These are phyloP conservation scores for Drosophila ogumai DNA, from an alignment of 1,140 invertebrate species.

Conservation along the genomic window DNA sequence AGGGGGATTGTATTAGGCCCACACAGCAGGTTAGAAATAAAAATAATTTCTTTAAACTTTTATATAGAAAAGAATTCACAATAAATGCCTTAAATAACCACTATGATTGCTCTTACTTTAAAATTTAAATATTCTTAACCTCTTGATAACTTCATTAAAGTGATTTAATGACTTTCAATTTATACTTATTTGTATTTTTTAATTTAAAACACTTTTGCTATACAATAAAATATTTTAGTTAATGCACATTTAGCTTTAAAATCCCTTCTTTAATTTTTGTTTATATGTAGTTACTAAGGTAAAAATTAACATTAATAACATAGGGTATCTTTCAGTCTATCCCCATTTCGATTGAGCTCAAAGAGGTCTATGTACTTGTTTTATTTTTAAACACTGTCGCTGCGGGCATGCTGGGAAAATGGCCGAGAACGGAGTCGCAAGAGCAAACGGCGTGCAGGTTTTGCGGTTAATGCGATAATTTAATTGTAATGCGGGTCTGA, in stretches of 20 bases:
- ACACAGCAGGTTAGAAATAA: neutral
- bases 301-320: too few species aligned
- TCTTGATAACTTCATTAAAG: too few species aligned
- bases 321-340: neutral
- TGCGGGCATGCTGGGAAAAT: slow-evolving; percentile 46
- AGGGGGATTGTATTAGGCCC: neutral
- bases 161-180: too few species aligned
- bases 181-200: too few species aligned
- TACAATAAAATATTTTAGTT: neutral
- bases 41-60: neutral
- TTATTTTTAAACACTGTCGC: slow-evolving; percentile 34
- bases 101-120: neutral
- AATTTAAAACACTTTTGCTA: too few species aligned
- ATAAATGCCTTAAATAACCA: neutral
- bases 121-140: neutral
- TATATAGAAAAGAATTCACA: neutral
- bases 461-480: slow-evolving; percentile 82
- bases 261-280: neutral
- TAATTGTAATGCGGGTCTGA: slow-evolving; percentile 79
- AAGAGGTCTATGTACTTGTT: slow-evolving; percentile 16
- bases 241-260: too few species aligned
- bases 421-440: slow-evolving; percentile 12
- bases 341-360: neutral
- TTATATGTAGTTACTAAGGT: accelerated
- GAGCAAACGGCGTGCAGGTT: slow-evolving; percentile 47